Conservation (phyloP, 2,888 invertebrate species). For the Ctena decussata region DNA sequence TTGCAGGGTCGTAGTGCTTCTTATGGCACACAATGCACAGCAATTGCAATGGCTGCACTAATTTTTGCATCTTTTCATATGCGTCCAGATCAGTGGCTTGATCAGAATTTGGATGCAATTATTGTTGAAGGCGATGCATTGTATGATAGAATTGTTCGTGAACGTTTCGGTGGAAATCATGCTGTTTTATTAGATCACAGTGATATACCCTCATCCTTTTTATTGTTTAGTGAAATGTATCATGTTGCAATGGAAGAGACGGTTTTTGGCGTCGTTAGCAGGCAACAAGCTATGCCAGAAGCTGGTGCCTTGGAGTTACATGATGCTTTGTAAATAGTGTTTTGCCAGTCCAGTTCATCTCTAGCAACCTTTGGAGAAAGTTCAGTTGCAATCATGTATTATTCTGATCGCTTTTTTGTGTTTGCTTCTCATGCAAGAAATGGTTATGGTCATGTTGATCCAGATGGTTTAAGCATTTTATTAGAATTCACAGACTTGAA, state of each 20-base stretch:
- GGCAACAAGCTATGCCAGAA: background rate
- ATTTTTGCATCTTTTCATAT: background rate
- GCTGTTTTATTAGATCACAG: background rate
- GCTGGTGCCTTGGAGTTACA: background rate
- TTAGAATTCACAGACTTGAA: background rate
- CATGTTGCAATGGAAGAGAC: background rate
- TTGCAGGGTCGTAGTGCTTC: background rate
- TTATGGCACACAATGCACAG: background rate
- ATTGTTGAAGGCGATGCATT: background rate
- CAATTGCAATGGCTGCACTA: background rate
- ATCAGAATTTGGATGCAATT: background rate
- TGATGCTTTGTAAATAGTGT: background rate
- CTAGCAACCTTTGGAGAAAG: background rate
- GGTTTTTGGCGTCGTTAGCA: background rate
- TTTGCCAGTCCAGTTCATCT: background rate
- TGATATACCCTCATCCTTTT: background rate
- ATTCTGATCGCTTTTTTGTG: background rate
- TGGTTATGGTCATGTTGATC: background rate
- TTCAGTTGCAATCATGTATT: background rate
- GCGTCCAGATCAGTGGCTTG: background rate
- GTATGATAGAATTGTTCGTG: background rate
- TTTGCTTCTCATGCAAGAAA: conserved; percentile 10
- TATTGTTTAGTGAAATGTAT: background rate
- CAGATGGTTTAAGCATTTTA: background rate
- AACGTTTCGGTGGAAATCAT: background rate